Percentiles rank a stretch among this genome's conserved stretches.
These are phyloP conservation scores for Pangasius krempfi DNA, from an alignment of 2,797 vertebrate genomes.

Conservation along the genomic window DNA sequence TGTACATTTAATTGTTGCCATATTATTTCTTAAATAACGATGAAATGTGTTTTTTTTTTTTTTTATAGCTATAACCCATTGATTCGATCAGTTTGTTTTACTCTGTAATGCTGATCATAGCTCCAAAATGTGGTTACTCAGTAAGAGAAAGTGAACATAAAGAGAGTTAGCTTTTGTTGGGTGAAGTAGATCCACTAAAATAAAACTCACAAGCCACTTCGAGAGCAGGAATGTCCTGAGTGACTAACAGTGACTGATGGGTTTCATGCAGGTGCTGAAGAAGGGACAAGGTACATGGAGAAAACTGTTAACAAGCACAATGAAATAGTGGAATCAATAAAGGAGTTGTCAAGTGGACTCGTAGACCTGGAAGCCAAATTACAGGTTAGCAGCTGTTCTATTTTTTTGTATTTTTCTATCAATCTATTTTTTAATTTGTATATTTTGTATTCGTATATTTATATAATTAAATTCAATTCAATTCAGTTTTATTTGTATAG, in stretches of 20 bases:
- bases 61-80: neutral
- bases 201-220: neutral
- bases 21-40: neutral
- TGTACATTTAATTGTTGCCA: neutral
- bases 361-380: slow-evolving; percentile 80
- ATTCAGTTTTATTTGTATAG: too few species aligned
- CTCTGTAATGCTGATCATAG: neutral
- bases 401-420: neutral
- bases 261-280: slow-evolving; percentile 78
- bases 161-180: neutral
- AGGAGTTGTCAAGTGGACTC: slow-evolving; percentile 81
- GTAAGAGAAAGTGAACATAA: neutral
- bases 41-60: neutral
- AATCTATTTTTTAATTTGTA: neutral
- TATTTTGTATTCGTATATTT: neutral
- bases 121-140: neutral
- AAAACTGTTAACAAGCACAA: slow-evolving; percentile 83
- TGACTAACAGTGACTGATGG: slow-evolving; percentile 5
- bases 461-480: too few species aligned
- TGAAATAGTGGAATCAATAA: slow-evolving; percentile 82
- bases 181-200: neutral
- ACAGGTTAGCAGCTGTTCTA: slow-evolving; percentile 71
- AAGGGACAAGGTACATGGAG: slow-evolving; percentile 83
- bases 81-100: neutral
- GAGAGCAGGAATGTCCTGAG: neutral